A percentile compares a stretch with the other conserved stretches of the same genome.
These are phyloP conservation scores for Mythimna vitellina DNA, from an alignment of 2,888 invertebrate species.

Conservation along the genomic window DNA sequence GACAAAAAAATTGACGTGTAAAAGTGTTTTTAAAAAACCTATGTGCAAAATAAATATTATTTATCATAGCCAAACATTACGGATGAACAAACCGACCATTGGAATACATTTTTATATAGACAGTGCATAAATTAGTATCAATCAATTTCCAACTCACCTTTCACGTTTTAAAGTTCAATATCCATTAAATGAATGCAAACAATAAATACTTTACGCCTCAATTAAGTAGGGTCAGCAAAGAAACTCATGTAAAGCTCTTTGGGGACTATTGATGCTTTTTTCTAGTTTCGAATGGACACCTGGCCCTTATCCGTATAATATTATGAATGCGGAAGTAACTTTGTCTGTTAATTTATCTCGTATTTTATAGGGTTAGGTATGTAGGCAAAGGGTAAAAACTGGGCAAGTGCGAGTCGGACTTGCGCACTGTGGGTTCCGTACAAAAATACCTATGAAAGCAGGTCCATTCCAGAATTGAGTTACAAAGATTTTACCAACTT, in stretches of 20 bases:
- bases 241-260: constrained; percentile 60
- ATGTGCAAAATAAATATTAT: no score
- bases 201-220: constrained; percentile 44
- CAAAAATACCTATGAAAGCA: no score
- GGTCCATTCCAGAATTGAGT: no score
- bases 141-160: not conserved
- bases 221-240: constrained; percentile 77
- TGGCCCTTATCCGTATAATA: constrained; percentile 66
- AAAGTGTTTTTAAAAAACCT: no score
- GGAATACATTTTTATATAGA: not conserved
- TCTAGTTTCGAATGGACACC: constrained; percentile 75
- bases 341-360: no score
- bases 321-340: no score
- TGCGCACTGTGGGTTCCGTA: no score
- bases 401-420: no score
- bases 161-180: constrained; percentile 15
- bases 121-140: not conserved
- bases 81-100: not conserved
- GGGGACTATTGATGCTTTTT: constrained; percentile 70
- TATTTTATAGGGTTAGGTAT: no score
- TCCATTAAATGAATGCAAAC: constrained; percentile 3
- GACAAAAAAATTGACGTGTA: no score
- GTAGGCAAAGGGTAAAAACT: no score
- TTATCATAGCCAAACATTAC: not conserved
- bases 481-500: no score